These are phyloP conservation scores for Gila orcuttii DNA, from an alignment of 2,113 vertebrate species.

Conservation along the genomic window DNA sequence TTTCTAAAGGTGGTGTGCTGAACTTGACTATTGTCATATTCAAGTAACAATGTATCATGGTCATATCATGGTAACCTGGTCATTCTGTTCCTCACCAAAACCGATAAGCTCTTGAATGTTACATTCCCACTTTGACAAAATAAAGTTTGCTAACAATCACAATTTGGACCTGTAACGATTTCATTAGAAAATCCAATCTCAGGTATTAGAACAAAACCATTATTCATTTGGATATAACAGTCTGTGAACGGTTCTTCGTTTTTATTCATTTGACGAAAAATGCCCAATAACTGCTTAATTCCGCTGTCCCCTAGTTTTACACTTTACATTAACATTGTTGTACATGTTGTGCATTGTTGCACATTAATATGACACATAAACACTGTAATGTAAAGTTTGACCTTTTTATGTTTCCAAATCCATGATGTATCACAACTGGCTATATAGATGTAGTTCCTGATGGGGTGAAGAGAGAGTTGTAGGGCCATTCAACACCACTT, in stretches of 20 bases:
- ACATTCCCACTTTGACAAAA: conserved; percentile 1
- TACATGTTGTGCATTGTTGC: neutral
- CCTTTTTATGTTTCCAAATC: conserved; percentile 26
- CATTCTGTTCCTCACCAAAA: conserved; percentile 1
- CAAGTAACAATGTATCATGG: neutral
- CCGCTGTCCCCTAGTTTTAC: neutral
- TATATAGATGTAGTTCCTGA: conserved; percentile 34
- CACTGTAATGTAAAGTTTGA: conserved; percentile 12
- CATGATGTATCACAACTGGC: conserved; percentile 31
- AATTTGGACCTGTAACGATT: conserved; percentile 2
- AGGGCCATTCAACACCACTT: conserved; percentile 11
- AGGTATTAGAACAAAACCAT: conserved; percentile 19
- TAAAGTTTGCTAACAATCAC: neutral
- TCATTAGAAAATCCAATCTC: conserved; percentile 18
- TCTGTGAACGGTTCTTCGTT: neutral
- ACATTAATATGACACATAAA: neutral
- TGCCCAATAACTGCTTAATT: neutral
- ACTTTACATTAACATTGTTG: neutral
- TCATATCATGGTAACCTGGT: neutral
- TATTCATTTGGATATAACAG: conserved; percentile 34
- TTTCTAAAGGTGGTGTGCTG: neutral
- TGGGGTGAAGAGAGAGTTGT: conserved; percentile 25
- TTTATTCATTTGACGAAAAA: neutral
- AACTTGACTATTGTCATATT: neutral
- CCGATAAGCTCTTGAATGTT: neutral